Evolutionary conservation across 2,113 vertebrate species (phyloP), one percentile per base, ranked within the genome.

Genomic region (Microtus richardsoni): DNA sequence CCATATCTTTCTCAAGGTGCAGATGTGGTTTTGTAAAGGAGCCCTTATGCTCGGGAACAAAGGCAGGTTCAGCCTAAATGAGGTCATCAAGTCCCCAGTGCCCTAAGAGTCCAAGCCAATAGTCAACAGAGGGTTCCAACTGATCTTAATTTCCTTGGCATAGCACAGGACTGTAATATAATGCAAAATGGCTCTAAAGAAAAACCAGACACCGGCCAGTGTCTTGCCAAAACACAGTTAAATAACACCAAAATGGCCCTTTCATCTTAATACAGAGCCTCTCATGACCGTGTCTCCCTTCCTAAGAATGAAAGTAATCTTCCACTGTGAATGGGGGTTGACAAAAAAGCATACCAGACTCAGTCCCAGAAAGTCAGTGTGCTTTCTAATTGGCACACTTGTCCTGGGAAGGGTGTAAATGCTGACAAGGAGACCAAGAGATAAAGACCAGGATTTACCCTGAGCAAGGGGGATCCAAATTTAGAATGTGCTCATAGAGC

Each of bases 91-190:
- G 94, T 95, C 97, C 94, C 89, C 94, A 97, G 96, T 96, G 90
- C 93, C 95, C 93, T 95, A 94, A 94, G 93, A 97, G 78, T 97
- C 93, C 91, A 97, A 95, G 87, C 96, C 91, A 97, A 66, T 93
- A 92, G 95, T 96, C 97, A 96, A 91, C 95, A 97, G 95, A 95
- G 88, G 89, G 88, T 96, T 96, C 96, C 95, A 96, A 91, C 90
- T 96, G 96, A 97, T 97, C 96, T 96, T 96, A 95, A 96, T 93
- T 97, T 96, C 95, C 88, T 94, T 97, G 96, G 94, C 96, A 96
- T 21, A 16, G 85, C 92, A 97, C 88, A 97, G 96, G 89, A 97
- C 95, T 97, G 96, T 97, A 96, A 98, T 90, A 96, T 93, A 97
- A 97, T 88, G 95, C 94, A 97, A 95, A 97, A 96, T 91, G 91